Evolutionary conservation across 2,888 invertebrate genomes (phyloP).

Genomic region (Cabera pusaria): DNA sequence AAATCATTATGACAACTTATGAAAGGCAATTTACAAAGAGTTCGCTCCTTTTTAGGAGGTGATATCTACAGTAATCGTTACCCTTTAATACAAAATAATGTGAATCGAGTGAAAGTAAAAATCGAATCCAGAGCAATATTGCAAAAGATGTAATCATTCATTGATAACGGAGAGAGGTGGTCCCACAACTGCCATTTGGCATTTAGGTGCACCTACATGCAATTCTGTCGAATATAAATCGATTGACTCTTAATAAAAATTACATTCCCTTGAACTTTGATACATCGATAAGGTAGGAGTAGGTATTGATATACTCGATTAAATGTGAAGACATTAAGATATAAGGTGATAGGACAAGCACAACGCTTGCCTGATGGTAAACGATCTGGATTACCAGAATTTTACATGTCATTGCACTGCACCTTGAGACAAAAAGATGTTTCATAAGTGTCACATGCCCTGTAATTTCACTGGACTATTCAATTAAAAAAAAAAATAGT

Average conservation of each 20-base stretch:
- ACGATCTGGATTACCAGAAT: too few relatives aligned
- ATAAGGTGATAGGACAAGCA: too few relatives aligned
- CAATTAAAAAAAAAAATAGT: too few relatives aligned
- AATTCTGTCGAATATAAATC: conserved; percentile 16
- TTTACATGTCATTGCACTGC: too few relatives aligned
- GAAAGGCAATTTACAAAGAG: conserved; percentile 3
- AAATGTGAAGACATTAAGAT: conserved; percentile 17
- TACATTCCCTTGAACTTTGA: conserved; percentile 19
- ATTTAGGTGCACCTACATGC: too few relatives aligned
- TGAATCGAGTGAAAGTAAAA: conserved; percentile 41
- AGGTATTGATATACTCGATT: too few relatives aligned
- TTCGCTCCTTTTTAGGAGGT: conserved; percentile 7
- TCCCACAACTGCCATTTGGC: conserved; percentile 33
- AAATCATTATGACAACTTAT: conserved; percentile 5
- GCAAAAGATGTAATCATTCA: conserved; percentile 36
- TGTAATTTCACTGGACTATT: too few relatives aligned
- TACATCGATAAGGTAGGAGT: conserved; percentile 21
- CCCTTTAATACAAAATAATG: conserved; percentile 7
- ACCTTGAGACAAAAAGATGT: too few relatives aligned
- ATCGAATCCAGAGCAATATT: conserved; percentile 44
- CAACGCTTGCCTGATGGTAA: too few relatives aligned
- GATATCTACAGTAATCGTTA: conserved; percentile 9
- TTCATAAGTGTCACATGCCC: too few relatives aligned
- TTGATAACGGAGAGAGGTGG: conserved; percentile 35
- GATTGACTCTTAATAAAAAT: conserved; percentile 26